Conservation (phyloP, 1,140 invertebrate species). For the Rhagoletis zephyria region DNA sequence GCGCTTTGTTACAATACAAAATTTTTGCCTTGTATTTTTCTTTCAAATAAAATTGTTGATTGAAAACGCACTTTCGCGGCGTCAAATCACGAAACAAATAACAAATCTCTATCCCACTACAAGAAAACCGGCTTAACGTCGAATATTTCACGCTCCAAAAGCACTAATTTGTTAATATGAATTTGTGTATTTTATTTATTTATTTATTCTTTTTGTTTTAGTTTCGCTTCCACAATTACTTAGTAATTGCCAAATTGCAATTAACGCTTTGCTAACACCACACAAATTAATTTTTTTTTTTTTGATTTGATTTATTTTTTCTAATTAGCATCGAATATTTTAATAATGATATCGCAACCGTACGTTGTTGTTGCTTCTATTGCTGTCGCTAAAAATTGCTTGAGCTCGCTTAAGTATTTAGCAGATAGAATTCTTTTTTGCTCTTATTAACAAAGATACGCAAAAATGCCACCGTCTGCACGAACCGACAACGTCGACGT, state of each 20-base stretch:
- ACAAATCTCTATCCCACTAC: neutral
- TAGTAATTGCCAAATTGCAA: conserved; percentile 34
- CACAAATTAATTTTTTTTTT: conserved; percentile 8
- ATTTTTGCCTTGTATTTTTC: neutral
- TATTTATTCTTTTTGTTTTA: conserved; percentile 3
- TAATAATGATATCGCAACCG: neutral
- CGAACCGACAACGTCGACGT: conserved; percentile 69
- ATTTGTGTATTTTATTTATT: neutral
- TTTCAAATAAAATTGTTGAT: conserved; percentile 13
- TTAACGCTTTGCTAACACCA: neutral
- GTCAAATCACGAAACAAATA: neutral
- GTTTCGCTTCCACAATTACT: conserved; percentile 25
- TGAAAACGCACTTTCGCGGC: conserved; percentile 37
- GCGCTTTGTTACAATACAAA: neutral
- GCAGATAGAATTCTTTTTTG: conserved; percentile 16
- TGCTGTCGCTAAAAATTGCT: conserved; percentile 3
- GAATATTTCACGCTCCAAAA: conserved; percentile 30
- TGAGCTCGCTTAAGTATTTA: conserved; percentile 1
- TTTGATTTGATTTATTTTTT: conserved; percentile 17
- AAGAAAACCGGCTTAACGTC: conserved; percentile 36
- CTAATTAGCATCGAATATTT: conserved; percentile 21
- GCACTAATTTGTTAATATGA: neutral
- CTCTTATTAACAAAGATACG: neutral
- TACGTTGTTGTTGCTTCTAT: neutral
- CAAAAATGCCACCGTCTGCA: neutral